These are phyloP conservation scores for Varanus salvator DNA, from an alignment of 2,113 vertebrate genomes.

Conservation along the genomic window DNA sequence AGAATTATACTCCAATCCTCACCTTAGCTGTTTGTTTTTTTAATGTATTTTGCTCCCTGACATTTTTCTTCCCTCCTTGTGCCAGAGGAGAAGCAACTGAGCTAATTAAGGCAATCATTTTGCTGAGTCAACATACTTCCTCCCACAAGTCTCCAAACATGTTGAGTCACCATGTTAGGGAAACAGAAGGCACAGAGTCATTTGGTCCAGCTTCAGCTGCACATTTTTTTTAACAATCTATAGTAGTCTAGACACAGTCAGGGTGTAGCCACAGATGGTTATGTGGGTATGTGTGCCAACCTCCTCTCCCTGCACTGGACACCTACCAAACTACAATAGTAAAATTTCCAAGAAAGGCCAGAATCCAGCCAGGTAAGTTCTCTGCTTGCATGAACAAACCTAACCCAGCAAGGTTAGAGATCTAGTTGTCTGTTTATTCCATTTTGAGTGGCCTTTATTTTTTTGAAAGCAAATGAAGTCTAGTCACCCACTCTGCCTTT, in stretches of 20 bases:
- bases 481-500: rapidly evolving
- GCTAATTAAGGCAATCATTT: neutral
- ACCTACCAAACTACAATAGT: neutral
- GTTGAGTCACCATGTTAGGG: constrained; percentile 53
- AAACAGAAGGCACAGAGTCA: constrained; percentile 46
- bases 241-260: constrained; percentile 57
- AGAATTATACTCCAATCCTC: neutral
- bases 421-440: neutral
- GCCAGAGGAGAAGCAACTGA: constrained; percentile 7
- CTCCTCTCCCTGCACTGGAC: too few relatives aligned
- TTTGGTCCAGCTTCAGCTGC: constrained; percentile 25
- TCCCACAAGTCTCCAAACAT: constrained; percentile 13
- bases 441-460: too few relatives aligned
- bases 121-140: constrained; percentile 65
- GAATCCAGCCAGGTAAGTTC: rapidly evolving
- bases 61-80: neutral
- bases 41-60: rapidly evolving
- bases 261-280: constrained; percentile 26
- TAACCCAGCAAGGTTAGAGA: rapidly evolving
- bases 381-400: neutral
- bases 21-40: neutral
- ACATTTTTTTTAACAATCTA: neutral
- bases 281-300: constrained; percentile 10
- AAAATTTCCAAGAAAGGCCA: rapidly evolving
- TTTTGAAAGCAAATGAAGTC: rapidly evolving